Evolutionary conservation across 2,113 vertebrate genomes (phyloP), one percentile per base, ranked within the genome.

Genomic region (Xiphias gladius): DNA sequence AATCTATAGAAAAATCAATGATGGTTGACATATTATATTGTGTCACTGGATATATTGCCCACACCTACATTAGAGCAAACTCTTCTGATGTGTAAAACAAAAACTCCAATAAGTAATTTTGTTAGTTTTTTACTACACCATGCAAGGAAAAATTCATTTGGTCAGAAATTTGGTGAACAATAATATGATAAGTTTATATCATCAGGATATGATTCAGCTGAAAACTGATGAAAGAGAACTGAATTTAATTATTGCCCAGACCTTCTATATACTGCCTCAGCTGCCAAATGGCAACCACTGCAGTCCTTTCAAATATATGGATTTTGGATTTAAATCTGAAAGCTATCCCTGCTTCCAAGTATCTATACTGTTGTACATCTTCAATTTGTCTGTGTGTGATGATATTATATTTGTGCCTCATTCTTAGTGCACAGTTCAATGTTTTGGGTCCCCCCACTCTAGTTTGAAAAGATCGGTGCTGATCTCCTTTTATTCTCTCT

Each of bases 321-420:
- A 82, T 79, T 86, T 73, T 77, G 73, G 35, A 71, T 75, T 75
- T 39, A 81, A 77, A 69, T 64, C 61, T 63, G n/a, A 54, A 59
- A 13, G 22, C 41, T 67, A 24, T 71, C 8, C 69, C 22, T 55
- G 50, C 52, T 63, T 26, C 41, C 9, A 24, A 69, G 14, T 50
- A 10, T 48, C 11, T 62, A 1, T 65, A 30, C 41, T 57, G 32
- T 74, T 65, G n/a, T 28, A 64, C 22, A 65, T 13, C 19, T 32
- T 22, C 0, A 2, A 52, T 52, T 1, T 46, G 2, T n/a, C n/a
- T 69, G 22, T 48, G 24, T 64, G 20, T 43, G 41, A 32, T 50
- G 28, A 58, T 65, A 30, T 48, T 39, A 71, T 30, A 61, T 59
- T 39, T 72, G 11, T 41, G 32, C 39, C 19, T 32, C 20, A 39